Conservation (phyloP, 2,888 invertebrate genomes). For the Drosophila quinaria region DNA sequence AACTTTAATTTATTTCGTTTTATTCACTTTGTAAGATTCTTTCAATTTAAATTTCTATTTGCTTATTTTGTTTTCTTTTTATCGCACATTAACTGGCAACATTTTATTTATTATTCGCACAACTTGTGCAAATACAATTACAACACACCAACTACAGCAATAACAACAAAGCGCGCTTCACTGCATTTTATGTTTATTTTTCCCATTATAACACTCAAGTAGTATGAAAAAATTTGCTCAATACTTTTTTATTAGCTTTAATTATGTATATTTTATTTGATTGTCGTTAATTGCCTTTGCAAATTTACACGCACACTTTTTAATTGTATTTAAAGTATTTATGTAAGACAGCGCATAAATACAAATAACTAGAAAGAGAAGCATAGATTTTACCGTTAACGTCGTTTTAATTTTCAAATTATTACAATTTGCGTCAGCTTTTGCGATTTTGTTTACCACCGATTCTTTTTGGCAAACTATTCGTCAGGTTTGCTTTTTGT, state of each 20-base stretch:
- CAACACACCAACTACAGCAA: constrained; percentile 26
- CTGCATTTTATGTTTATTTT: constrained; percentile 36
- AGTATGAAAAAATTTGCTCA: constrained; percentile 42
- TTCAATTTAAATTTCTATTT: background rate
- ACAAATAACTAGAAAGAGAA: constrained; percentile 49
- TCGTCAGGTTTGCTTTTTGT: constrained; percentile 35
- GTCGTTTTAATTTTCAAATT: constrained; percentile 33
- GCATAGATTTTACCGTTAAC: constrained; percentile 53
- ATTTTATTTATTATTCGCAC: constrained; percentile 10
- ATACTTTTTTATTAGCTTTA: constrained; percentile 44
- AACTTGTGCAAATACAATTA: constrained; percentile 37
- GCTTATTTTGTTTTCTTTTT: background rate
- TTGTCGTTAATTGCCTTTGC: constrained; percentile 51
- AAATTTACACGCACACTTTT: constrained; percentile 26
- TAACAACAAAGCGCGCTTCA: constrained; percentile 17
- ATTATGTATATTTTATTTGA: constrained; percentile 48
- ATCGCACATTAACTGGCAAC: constrained; percentile 3
- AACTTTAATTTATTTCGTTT: background rate
- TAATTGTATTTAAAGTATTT: constrained; percentile 23
- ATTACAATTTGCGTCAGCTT: constrained; percentile 29
- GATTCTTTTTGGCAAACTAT: constrained; percentile 50
- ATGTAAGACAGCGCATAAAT: constrained; percentile 27
- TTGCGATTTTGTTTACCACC: constrained; percentile 44
- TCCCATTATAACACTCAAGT: constrained; percentile 24
- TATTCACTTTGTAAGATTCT: constrained; percentile 1